Base-by-base conservation (phyloP, 2,888 invertebrate genomes). In the Cephus runcator region DNA sequence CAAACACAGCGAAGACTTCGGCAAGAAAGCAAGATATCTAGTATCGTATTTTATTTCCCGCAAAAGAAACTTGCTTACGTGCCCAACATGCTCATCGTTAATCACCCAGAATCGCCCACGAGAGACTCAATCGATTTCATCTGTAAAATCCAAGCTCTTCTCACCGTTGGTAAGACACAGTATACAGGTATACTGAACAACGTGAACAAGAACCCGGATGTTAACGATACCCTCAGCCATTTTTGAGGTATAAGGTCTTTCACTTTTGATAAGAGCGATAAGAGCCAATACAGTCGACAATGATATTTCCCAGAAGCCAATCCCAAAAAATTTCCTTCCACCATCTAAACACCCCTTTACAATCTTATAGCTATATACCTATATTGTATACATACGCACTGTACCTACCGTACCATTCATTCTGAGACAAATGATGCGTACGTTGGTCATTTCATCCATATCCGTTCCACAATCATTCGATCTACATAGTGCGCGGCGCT, bases 401-500 rank as follows among this genome's bases (percentile, higher is more conserved):
- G 69, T 83, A 85, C 81, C 84, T 80, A 84, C 79, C 71, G 56
- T 56, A 56, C 23, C 80, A 81, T 83, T 81, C 80, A 82, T 82
- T 76, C 81, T 78, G 81, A 86, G 86, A 88, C 85, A 87, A 88
- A 87, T 87, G 88, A 85, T 86, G 83, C 83, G 76, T 82, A 81
- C 80, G 78, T 81, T 80, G 85, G 83, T 86, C 84, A 86, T 85
- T 87, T 87, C 84, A 83, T 85, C 82, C 84, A 84, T 86, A 86
- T 87, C 85, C 85, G 84, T 82, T 81, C 81, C 82, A 82, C 83
- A 85, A 88, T 89, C 87, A 84, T 77, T 82, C 82, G 85, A 89
- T 90, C 89, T 89, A 88, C 89, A 90, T 87, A 85, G 84, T 85
- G 84, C 85, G 87, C 85, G 82, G 81, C 80, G 83, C 84, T 80